Evolutionary conservation across 2,888 invertebrate species (phyloP), one percentile per base, ranked within the genome.

Genomic region (Belgica antarctica): DNA sequence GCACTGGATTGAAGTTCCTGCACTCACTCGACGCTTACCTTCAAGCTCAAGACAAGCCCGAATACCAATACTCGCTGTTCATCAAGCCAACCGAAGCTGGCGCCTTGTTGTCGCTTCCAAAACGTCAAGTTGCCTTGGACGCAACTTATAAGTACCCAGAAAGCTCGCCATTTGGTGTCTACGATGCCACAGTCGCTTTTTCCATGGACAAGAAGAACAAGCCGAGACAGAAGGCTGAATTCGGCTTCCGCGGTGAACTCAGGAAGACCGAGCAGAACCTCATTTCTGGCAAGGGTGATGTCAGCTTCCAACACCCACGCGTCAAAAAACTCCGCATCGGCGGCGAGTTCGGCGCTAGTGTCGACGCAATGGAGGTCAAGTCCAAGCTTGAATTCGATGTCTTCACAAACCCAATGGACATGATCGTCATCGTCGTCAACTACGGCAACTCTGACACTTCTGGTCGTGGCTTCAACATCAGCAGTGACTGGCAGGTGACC

Each of bases 1-100:
- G 85, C 1, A 83, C 86, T 1, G 84, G 85, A 65, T 81, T 83
- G 52, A 80, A 82, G 25, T 78, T 84, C 2, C 87, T 89, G 74
- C 88, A 90, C 76, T 84, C 84, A 62, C 81, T 90, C 12, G 89
- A 89, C 75, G 79, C 89, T n/a, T 88, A 88, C 75, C 83, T 91
- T 73, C 86, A 87, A 75, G 82, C 83, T 1, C 85, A 87, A 72
- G 87, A 86, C 28, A 87, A 88, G 73, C 82, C 84, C 72, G 89
- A 90, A 73, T 91, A 90, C 77, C 87, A 88, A 73, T 83, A 89
- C 70, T 85, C 86, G 70, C 78, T 86, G 0, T 89, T 87, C 77
- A 77, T 85, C 70, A 84, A 87, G 65, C 86, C 88, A 0, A 84
- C 83, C 10, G 81, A 83, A 73, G 85, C 87, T 74, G 85, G 87